phyloP scores from a whole-genome alignment of 64 coral and sea anemone genomes.

The Actinia tenebrosa region DNA sequence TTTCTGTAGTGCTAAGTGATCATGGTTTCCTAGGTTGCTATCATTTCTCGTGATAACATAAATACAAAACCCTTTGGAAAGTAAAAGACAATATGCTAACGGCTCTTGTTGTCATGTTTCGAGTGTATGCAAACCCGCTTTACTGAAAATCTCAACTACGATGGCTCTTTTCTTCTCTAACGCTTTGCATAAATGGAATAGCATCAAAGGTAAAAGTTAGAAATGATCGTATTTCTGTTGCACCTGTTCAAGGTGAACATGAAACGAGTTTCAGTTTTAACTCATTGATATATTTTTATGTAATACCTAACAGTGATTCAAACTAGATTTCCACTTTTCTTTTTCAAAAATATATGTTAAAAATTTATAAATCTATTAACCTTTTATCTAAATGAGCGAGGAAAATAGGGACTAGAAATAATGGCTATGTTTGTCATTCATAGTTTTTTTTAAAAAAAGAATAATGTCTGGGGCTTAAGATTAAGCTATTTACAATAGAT shows the following conservation, averaged over 20 bases:
- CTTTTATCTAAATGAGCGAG: too few species aligned
- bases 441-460: not conserved
- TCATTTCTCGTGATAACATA: not conserved
- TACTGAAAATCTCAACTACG: not conserved
- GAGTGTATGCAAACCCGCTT: not conserved
- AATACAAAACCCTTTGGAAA: not conserved
- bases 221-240: not conserved
- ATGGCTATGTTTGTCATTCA: not conserved
- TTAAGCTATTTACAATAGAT: not conserved
- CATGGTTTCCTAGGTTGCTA: not conserved
- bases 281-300: not conserved
- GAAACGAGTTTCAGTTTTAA: not conserved
- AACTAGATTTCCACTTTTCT: not conserved
- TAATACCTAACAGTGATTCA: not conserved
- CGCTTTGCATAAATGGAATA: not conserved
- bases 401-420: not conserved
- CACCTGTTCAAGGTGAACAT: not conserved
- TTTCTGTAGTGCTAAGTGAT: not conserved
- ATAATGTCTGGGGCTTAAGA: not conserved
- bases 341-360: not conserved
- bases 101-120: not conserved
- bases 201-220: not conserved
- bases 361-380: too few species aligned
- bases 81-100: not conserved
- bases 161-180: slow-evolving; percentile 8